Base-by-base conservation (phyloP, 2,888 invertebrate species). In the Fragum whitleyi region DNA sequence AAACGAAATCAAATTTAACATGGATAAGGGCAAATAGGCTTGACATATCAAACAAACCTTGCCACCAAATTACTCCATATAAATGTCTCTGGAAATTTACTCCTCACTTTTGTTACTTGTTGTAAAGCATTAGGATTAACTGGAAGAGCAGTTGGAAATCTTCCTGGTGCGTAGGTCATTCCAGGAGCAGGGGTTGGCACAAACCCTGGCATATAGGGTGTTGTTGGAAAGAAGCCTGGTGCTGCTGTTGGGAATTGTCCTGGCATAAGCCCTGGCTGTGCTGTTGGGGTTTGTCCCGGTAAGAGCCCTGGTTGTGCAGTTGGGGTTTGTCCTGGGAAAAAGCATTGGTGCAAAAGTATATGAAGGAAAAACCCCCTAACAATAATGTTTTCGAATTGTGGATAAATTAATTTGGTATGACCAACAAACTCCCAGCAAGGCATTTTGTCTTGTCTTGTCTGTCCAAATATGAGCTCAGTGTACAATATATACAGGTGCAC, bases 1-100 rank as follows among this genome's bases (percentile, higher is more conserved):
- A n/a, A n/a, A n/a, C n/a, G n/a, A n/a, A n/a, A n/a, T n/a, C n/a
- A n/a, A n/a, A n/a, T n/a, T n/a, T n/a, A n/a, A n/a, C n/a, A n/a
- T n/a, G n/a, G n/a, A n/a, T n/a, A n/a, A n/a, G n/a, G n/a, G n/a
- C n/a, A n/a, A n/a, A n/a, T n/a, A n/a, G n/a, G n/a, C n/a, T n/a
- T n/a, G n/a, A n/a, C n/a, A n/a, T n/a, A 6, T 36, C 32, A 36
- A 47, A 68, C 79, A 61, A 95, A 96, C 96, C 95, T 95, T 92
- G 95, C 95, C 79, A 95, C 95, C 88, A 95, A 94, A 92, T 95
- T 95, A 88, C 95, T 95, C 95, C 96, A 96, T 88, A 96, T 94
- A 96, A 96, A 96, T 72, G 96, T 96, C 94, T 96, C 96, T 68
- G 96, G 96, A 93, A 96, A 96, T 93, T 95, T 95, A 19, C 42